Evolutionary conservation across 2,113 vertebrate genomes (phyloP), one percentile per base, ranked within the genome.

Genomic region (Ictidomys tridecemlineatus): DNA sequence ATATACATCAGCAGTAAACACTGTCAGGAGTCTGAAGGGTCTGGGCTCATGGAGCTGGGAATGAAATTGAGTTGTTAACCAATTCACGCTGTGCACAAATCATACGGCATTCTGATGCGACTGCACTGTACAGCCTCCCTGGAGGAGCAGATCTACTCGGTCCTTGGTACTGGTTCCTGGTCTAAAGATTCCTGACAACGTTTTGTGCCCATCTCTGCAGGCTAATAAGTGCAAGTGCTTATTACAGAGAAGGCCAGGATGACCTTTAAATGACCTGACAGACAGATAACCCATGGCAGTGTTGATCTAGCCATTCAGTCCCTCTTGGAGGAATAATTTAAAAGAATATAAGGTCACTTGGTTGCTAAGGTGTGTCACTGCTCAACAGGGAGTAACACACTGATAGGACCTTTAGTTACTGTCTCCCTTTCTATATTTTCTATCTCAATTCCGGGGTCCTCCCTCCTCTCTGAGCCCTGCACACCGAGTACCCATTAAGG

Each of bases 201-300:
- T 67, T 42, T 88, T 56, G 83, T 88, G 79, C 91, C 92, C 0
- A 0, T 67, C 97, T 93, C 83, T 74, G 26, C 84, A 97, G 78
- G 32, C 63, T 95, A 70, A 96, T 88, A 93, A 97, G 89, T 89
- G 77, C 89, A 92, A 97, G 86, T 83, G 78, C 78, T 96, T 13
- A 0, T 42, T 85, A 86, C 0, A 0, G 86, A 0, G 0, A 87
- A 90, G 96, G 97, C 95, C 78, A 48, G 94, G 88, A 95, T 95
- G 97, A 92, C 80, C 85, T 89, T 65, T 72, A 89, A 86, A 65
- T 91, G 91, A 96, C 70, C 88, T 74, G 22, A 76, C 34, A 92
- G 72, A 77, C 34, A 92, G 72, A 77, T 53, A 80, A 42, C 39
- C 63, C 80, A 22, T 18, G 45, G 51, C 87, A 96, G 85, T 61